Conservation (phyloP, 2,113 vertebrate species). For the Elanoides forficatus region DNA sequence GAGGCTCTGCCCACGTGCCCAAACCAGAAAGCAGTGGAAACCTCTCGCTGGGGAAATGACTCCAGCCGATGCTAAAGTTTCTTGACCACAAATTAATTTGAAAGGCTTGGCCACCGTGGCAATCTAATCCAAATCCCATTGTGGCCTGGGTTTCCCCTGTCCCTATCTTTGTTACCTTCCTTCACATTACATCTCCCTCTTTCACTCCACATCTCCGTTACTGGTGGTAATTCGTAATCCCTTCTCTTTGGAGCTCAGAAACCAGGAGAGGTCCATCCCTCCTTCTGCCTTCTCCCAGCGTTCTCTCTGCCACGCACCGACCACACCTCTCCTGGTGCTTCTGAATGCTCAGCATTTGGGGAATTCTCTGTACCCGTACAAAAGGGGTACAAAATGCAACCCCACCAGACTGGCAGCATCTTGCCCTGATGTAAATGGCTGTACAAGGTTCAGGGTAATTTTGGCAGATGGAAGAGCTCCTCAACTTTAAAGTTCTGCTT, state of each 20-base stretch:
- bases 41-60: not conserved
- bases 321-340: not conserved
- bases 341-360: not conserved
- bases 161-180: not conserved
- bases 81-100: not conserved
- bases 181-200: not conserved
- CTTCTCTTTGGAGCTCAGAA: not conserved
- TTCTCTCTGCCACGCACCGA: not conserved
- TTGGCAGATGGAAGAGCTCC: not conserved
- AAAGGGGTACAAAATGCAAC: not conserved
- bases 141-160: not conserved
- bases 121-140: not conserved
- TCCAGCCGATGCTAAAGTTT: not conserved
- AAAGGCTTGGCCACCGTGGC: not conserved
- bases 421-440: not conserved
- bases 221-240: not conserved
- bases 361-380: not conserved
- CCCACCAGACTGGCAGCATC: not conserved
- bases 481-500: not conserved
- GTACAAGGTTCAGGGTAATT: not conserved
- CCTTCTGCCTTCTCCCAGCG: not conserved
- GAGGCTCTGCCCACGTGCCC: not conserved
- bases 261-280: not conserved
- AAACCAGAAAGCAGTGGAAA: not conserved
- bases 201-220: accelerated